phyloP scores from a whole-genome alignment of 2,797 vertebrate species.

The Arnoldichthys spilopterus region DNA sequence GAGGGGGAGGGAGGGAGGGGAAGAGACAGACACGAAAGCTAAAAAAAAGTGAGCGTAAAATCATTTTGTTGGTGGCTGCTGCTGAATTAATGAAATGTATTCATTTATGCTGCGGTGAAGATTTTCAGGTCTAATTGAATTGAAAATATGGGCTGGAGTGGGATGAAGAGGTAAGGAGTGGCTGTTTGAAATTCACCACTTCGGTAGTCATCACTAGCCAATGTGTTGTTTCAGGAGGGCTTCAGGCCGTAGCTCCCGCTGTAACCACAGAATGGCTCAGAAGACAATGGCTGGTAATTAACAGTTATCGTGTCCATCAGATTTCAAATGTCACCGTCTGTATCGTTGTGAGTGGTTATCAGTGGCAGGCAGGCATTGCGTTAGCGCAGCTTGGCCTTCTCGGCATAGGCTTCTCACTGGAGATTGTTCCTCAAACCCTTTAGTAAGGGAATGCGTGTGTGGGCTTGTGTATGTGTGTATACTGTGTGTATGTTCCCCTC shows the following conservation, averaged over 20 bases:
- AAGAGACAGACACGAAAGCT: conserved; percentile 42
- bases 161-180: conserved; percentile 34
- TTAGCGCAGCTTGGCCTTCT: conserved; percentile 70
- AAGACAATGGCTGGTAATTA: conserved; percentile 57
- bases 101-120: conserved; percentile 28
- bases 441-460: conserved; percentile 59
- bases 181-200: conserved; percentile 41
- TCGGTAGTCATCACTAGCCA: conserved; percentile 14
- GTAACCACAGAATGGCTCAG: conserved; percentile 34
- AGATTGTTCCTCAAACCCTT: conserved; percentile 20
- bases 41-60: conserved; percentile 13
- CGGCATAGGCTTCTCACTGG: conserved; percentile 64
- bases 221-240: conserved; percentile 35
- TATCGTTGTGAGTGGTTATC: conserved; percentile 72
- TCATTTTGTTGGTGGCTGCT: conserved; percentile 28
- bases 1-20: conserved; percentile 13
- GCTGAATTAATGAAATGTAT: conserved; percentile 41
- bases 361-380: conserved; percentile 65
- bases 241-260: conserved; percentile 1
- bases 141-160: conserved; percentile 25
- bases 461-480: too few species aligned
- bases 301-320: conserved; percentile 69
- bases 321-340: conserved; percentile 70
- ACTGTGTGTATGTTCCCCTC: conserved; percentile 8
- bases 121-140: conserved; percentile 28